Evolutionary conservation across 2,888 invertebrate species (phyloP), one percentile per base, ranked within the genome.

Genomic region (Scrobipalpa costella): DNA sequence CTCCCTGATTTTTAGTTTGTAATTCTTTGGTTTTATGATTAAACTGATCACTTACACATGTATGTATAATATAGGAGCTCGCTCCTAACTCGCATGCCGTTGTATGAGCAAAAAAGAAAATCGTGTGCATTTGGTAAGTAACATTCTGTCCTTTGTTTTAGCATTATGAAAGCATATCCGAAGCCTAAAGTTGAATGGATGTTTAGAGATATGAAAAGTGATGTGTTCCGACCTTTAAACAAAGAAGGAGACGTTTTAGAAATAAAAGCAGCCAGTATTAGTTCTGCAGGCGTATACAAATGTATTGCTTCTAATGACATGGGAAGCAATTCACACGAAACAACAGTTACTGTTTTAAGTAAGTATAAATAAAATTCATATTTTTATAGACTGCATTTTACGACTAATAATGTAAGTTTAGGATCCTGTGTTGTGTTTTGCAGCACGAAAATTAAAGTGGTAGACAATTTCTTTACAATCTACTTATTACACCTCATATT

Each of bases 341-440:
- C 8, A 7, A n/a, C 15, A 11, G 21, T 59, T 8, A 47, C 44
- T 6, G 59, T 59, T 27, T 27, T 21, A 47, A 59, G 59, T 59
- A 33, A 59, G 59, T 59, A 3, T 3, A 17, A 11, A 1, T 15
- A 2, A 5, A 15, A 3, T 44, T 44, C n/a, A 13, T 44, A 5
- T 44, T 1, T 15, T 15, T 9, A 44, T 40, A 1, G 5, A 40
- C 13, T 40, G 36, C 13, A 13, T 9, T 13, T 40, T 13, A 13
- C 13, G 40, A 13, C 3, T 0, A 13, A 40, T 13, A 40, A 0
- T 13, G 13, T 40, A 11, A 7, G 36, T 36, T 27, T 27, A 27
- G 5, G 27, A 27, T 27, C 27, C 27, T 27, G 27, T 27, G 27
- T 27, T 27, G 27, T 27, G 5, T 5, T 27, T 27, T 5, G 27